Percentiles rank a stretch among this genome's conserved stretches.
Conservation (phyloP, 1,140 invertebrate genomes). For the Drosophila sturtevanti region DNA sequence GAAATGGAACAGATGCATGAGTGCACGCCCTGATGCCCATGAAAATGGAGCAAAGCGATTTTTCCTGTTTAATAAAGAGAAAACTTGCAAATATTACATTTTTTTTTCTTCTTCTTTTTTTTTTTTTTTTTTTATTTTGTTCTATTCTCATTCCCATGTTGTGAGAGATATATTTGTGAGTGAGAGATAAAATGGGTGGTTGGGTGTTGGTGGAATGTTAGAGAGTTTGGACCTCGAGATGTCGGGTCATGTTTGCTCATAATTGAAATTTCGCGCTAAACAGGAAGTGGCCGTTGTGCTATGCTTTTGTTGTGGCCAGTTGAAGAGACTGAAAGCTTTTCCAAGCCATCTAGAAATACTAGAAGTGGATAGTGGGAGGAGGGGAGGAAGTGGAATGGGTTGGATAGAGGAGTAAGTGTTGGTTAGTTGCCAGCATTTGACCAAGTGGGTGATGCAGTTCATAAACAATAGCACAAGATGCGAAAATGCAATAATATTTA, state of each 20-base stretch:
- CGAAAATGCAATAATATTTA: conserved; percentile 62
- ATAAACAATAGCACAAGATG: conserved; percentile 55
- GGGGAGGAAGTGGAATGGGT: neutral
- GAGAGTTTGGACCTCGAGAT: neutral
- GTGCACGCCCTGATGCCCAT: conserved; percentile 69
- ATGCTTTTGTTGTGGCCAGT: conserved; percentile 54
- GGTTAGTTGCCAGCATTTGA: conserved; percentile 41
- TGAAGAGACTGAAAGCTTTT: conserved; percentile 56
- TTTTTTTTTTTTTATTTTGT: conserved; percentile 20
- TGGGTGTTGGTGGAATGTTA: conserved; percentile 9
- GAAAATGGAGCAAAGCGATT: conserved; percentile 75
- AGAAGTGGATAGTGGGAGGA: neutral
- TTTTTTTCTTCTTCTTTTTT: conserved; percentile 50
- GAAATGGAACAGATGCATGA: conserved; percentile 71
- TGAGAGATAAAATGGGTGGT: neutral
- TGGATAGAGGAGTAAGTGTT: neutral
- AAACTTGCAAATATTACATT: conserved; percentile 67
- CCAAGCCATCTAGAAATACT: neutral
- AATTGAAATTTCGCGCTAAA: conserved; percentile 80
- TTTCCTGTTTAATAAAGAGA: conserved; percentile 59
- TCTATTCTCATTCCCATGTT: neutral
- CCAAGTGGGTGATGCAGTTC: conserved; percentile 46
- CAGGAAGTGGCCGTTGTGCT: conserved; percentile 64
- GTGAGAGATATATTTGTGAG: neutral
- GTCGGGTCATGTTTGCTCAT: conserved; percentile 64